Base-by-base conservation (phyloP, 2,888 invertebrate species). In the Athetis lepigone region DNA sequence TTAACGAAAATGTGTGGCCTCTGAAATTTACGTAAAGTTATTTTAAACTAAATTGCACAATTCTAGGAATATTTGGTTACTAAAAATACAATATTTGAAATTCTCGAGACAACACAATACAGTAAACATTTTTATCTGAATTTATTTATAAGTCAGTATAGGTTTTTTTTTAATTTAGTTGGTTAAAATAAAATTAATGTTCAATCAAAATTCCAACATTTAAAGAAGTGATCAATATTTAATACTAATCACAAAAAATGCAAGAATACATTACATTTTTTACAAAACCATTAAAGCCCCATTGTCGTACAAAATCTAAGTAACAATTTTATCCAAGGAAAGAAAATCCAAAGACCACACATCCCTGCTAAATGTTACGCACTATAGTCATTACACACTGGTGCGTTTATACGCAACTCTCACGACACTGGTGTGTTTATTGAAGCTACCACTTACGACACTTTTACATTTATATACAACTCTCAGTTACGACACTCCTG, bases 391-490 rank as follows among this genome's bases (percentile, higher is more conserved):
- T 21, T 21, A 45, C 29, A 23, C 39, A 37, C 36, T 19, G 40
- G 4, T 13, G 50, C 49, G 57, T 73, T 79, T 97, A 98, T 96
- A 98, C 98, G 96, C 98, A 98, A 94, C 98, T 98, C 93, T 98
- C 98, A 89, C 97, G 97, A 43, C n/a, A 16, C n/a, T n/a, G n/a
- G n/a, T n/a, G n/a, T n/a, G n/a, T n/a, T n/a, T n/a, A n/a, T n/a
- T n/a, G n/a, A n/a, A n/a, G n/a, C n/a, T n/a, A n/a, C n/a, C n/a
- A 46, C 46, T 60, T 13, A 21, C 21, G 27, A 2, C 37, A 29
- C 29, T 51, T 13, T 4, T 13, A 43, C 49, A 56, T 73, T 79
- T 97, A 98, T 96, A 98, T 98, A 96, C 98, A 98, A 94, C 98
- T 98, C 93, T 98, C 98, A 46, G 43, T 60, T 13, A 21, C 21